Base-by-base conservation (phyloP, 1,140 invertebrate species). In the Drosophila repletoides region DNA sequence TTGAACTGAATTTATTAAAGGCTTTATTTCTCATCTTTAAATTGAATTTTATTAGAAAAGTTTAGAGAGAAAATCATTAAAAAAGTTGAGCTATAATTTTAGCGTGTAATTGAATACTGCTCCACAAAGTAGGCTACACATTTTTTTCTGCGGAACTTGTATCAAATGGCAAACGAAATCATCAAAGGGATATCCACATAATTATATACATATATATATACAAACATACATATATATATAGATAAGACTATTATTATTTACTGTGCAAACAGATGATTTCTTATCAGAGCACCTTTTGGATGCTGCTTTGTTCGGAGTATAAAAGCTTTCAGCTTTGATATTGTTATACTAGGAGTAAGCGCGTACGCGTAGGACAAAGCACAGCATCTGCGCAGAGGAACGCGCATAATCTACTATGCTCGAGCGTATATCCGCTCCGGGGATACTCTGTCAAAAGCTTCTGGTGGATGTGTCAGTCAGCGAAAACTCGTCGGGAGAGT, bases 311-410 rank as follows among this genome's bases (percentile, higher is more conserved):
- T 21, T n/a, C n/a, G n/a, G n/a, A n/a, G n/a, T 41, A 17, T 10
- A 22, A 26, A 38, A 61, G 64, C 64, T 67, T 51, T 45, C 12
- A 2, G 14, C 17, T 45, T 7, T 19, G 26, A 43, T 52, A 43
- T 36, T 67, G 64, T 67, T 67, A 67, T 61, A 67, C 46, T 10
- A 36, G n/a, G n/a, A n/a, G n/a, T n/a, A 52, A 36, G 40, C 31
- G 24, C 15, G n/a, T n/a, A n/a, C n/a, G n/a, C n/a, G n/a, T n/a
- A n/a, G n/a, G n/a, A 5, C 17, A 58, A 40, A 34, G 34, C 14
- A 17, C 64, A 53, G 64, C 56, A 61, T 67, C 56, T 68, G 65
- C 65, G 65, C 65, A 68, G 26, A 63, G 36, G 19, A 40, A 49
- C 24, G 49, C 41, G 61, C 61, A 48, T n/a, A 33, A 49, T 36